A percentile compares a stretch with the other conserved stretches of the same genome.
Evolutionary conservation across 2,888 invertebrate species (phyloP).

Genomic region (Diarsia mendica): DNA sequence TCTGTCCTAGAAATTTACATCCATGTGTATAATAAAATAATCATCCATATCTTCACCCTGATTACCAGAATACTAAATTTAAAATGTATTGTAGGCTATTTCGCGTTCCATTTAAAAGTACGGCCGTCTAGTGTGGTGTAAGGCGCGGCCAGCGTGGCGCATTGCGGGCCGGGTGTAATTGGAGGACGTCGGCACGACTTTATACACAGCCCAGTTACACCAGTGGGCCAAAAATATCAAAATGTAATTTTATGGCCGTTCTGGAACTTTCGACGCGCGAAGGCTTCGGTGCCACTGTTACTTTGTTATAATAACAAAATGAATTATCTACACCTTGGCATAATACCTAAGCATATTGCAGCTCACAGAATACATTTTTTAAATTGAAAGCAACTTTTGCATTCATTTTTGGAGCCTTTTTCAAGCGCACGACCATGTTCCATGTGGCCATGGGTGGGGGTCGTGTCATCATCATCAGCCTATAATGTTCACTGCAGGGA

Average conservation of each 20-base stretch:
- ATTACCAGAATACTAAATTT: neutral
- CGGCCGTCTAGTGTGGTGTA: conserved; percentile 41
- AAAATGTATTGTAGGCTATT: conserved; percentile 29
- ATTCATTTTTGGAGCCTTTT: neutral
- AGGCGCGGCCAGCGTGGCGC: conserved; percentile 61
- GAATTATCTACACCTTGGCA: neutral
- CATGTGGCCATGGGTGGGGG: neutral
- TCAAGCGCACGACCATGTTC: no score
- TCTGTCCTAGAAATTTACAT: neutral
- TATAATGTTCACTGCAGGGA: no score
- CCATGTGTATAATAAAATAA: neutral
- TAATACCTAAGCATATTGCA: no score
- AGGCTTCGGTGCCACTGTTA: neutral
- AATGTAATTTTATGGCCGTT: conserved; percentile 8
- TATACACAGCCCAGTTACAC: conserved; percentile 23
- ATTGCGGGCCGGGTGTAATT: conserved; percentile 67
- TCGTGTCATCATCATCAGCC: no score
- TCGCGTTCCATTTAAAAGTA: conserved; percentile 44
- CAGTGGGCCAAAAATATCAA: conserved; percentile 37
- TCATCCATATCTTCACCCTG: neutral
- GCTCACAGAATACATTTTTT: neutral
- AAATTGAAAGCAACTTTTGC: neutral
- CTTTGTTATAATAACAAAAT: neutral
- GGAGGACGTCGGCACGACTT: conserved; percentile 39
- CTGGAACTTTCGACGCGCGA: neutral